Evolutionary conservation across 2,888 invertebrate genomes (phyloP), one percentile per base, ranked within the genome.

Genomic region (Oconnorella tubifera): DNA sequence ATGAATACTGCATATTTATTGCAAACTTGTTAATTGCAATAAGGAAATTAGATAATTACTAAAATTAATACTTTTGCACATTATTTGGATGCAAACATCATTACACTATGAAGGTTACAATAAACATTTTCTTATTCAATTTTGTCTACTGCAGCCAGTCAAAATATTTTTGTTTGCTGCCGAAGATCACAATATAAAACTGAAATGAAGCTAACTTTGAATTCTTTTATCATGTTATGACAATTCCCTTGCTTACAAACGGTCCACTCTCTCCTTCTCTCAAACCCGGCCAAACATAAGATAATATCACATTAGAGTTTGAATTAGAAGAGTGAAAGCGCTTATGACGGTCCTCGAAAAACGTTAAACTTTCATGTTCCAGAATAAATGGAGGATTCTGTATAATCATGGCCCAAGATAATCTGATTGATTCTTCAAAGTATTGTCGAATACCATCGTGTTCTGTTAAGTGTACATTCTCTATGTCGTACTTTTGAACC

Each of bases 211-310:
- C 19, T 40, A 40, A 40, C 6, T 40, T 19, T 40, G 6, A 6
- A 40, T 40, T 40, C 6, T 40, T 14, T 51, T 51, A 25, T 51
- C 10, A 91, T 64, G 92, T 92, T 69, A 91, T 86, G 51, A 93
- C 92, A 31, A 92, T 88, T 1, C 91, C 92, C 80, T 92, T 89
- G 82, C 90, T 89, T 65, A 91, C 89, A 80, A 90, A 92, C 53
- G 86, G 85, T 73, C 87, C 88, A 64, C 78, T 77, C 29, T 87
- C 87, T 1, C 83, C 83, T 76, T 90, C 89, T 82, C 91, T 85
- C 56, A 93, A 84, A 0, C 91, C 89, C 0, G 93, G 93, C 93
- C 93, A 93, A 60, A 93, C 85, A 82, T 91, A 92, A 1, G 89
- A 88, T 77, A 88, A 87, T 75, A 93, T 89, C 57, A 87, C 86